Evolutionary conservation across 1,140 invertebrate genomes (phyloP).

Genomic region (Leucophenga varia): DNA sequence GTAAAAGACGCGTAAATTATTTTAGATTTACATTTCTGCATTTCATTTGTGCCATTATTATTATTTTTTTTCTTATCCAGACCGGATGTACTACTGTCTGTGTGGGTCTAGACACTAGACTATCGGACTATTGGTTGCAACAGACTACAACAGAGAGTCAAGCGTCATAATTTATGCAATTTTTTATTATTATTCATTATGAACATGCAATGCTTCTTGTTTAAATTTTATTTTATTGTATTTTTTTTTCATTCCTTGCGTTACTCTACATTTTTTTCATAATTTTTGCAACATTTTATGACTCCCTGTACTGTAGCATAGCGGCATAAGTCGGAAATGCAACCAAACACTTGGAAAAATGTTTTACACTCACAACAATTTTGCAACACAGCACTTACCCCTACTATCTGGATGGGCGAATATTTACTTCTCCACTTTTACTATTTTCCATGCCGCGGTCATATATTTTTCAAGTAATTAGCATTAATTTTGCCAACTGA

Average conservation of each 20-base stretch:
- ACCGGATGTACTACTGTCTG: slow-evolving; percentile 9
- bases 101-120: slow-evolving; percentile 13
- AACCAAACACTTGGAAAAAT: too few relatives aligned
- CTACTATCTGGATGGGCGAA: too few relatives aligned
- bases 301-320: too few relatives aligned
- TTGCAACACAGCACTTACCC: too few relatives aligned
- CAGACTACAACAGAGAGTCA: too few relatives aligned
- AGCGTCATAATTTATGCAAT: slow-evolving; percentile 50
- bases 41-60: slow-evolving; percentile 39
- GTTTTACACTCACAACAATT: too few relatives aligned
- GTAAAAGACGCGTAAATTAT: slow-evolving; percentile 54
- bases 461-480: slow-evolving; percentile 54
- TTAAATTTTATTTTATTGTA: too few relatives aligned
- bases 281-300: slow-evolving; percentile 35
- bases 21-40: slow-evolving; percentile 54
- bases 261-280: slow-evolving; percentile 41
- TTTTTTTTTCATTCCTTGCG: too few relatives aligned
- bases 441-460: slow-evolving; percentile 19
- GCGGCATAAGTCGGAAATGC: too few relatives aligned
- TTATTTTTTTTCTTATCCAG: not conserved
- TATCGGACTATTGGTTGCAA: too few relatives aligned
- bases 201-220: slow-evolving; percentile 22
- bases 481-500: slow-evolving; percentile 54
- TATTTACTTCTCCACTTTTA: slow-evolving; percentile 14
- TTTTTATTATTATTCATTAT: slow-evolving; percentile 54